These are phyloP conservation scores for Cichladusa arquata DNA, from an alignment of 2,113 vertebrate genomes.

Conservation along the genomic window DNA sequence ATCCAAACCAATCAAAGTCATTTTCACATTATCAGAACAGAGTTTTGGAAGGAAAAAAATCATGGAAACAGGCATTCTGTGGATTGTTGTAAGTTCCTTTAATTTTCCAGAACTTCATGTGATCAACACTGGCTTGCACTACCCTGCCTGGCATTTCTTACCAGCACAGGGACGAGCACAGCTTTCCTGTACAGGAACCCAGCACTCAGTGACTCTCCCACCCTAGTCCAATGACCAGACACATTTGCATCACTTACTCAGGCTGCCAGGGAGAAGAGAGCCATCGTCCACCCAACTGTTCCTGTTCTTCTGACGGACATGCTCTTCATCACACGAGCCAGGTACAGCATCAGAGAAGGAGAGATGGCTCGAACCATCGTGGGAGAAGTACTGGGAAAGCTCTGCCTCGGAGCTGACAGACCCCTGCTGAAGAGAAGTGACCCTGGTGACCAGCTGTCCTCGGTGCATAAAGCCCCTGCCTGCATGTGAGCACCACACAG, in stretches of 20 bases:
- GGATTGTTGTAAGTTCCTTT: background rate
- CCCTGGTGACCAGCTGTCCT: background rate
- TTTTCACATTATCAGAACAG: background rate
- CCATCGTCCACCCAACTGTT: slow-evolving; percentile 72
- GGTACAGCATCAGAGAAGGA: slow-evolving; percentile 73
- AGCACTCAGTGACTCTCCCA: background rate
- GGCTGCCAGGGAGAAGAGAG: slow-evolving; percentile 55
- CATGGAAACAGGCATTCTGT: background rate
- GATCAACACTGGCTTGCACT: background rate
- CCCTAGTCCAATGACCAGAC: background rate
- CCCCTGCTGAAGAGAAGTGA: slow-evolving; percentile 75
- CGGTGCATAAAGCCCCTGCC: accelerated
- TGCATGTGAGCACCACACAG: background rate
- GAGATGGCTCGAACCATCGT: slow-evolving; percentile 73
- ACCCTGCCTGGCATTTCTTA: background rate
- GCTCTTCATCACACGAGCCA: slow-evolving; percentile 78
- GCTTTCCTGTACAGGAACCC: background rate
- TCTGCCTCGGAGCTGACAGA: slow-evolving; percentile 87
- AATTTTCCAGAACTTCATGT: background rate
- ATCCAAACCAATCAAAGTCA: background rate
- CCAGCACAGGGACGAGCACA: background rate
- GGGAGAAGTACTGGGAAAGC: slow-evolving; percentile 86
- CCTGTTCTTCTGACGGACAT: slow-evolving; percentile 72
- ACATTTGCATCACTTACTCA: slow-evolving; percentile 11
- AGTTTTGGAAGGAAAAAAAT: background rate